These are phyloP conservation scores for Steinernema scapterisci DNA, from an alignment of 2,888 invertebrate species.

Conservation along the genomic window DNA sequence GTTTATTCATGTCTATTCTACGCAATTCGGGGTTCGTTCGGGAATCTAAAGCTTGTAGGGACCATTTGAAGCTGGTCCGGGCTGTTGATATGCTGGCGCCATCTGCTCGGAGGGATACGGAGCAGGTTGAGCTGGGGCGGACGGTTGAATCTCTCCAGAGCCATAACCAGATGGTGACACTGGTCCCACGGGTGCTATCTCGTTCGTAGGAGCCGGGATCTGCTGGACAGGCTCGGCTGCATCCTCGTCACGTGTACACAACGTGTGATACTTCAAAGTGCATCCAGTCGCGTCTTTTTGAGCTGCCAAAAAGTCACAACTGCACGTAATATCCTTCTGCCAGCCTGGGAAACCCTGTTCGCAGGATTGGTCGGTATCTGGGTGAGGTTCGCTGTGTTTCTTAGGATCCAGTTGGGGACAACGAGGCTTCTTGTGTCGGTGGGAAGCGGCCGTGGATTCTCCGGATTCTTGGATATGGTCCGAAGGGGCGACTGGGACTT, in stretches of 20 bases:
- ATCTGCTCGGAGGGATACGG: no score
- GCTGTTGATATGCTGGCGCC: no score
- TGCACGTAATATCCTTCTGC: background rate
- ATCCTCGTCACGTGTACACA: conserved; percentile 12
- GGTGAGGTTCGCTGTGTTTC: conserved; percentile 5
- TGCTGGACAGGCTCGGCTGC: background rate
- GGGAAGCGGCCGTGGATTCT: background rate
- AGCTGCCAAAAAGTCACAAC: background rate
- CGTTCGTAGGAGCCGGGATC: background rate
- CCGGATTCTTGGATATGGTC: background rate
- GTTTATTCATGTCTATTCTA: no score
- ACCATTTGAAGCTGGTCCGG: no score
- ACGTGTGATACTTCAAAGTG: background rate
- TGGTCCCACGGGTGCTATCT: no score
- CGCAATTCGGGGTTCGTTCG: no score
- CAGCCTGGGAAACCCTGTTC: background rate
- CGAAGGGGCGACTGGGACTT: background rate
- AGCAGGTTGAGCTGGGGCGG: no score
- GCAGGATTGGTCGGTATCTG: conserved; percentile 8
- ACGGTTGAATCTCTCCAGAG: no score
- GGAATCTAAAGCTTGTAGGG: no score
- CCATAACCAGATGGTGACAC: no score
- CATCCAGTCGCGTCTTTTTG: background rate
- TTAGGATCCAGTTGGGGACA: background rate
- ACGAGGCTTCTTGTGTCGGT: background rate